Base-by-base conservation (phyloP, 2,888 invertebrate genomes). In the Eustalomyia histrio region DNA sequence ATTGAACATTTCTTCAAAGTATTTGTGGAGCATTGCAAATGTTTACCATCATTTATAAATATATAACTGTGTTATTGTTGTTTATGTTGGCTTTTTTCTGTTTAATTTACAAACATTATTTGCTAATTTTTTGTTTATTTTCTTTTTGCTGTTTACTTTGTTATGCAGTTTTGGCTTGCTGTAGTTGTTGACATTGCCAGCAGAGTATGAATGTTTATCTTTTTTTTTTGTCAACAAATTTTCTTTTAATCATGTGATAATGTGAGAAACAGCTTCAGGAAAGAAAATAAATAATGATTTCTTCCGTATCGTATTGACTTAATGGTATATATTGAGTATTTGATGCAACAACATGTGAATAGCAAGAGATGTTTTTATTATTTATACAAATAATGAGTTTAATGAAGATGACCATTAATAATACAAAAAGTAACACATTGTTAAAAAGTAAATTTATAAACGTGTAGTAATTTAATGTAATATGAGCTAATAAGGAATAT, bases 241-340 rank as follows among this genome's bases (percentile, higher is more conserved):
- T 63, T 78, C 16, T 61, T 52, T 78, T 81, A 74, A 81, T 81
- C 69, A 81, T 81, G 81, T 81, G 81, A 67, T 78, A 81, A 81
- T 78, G 73, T 74, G 74, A 74, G 81, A 81, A 81, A 71, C 78
- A 78, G 55, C 71, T 69, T 78, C 65, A 81, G 80, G 76, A 74
- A 75, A 67, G 39, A 47, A 47, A 47, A 47, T 47, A 47, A 14
- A 14, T 69, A 52, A 58, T 69, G 64, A 52, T 57, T 43, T 43
- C 67, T 67, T 67, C 67, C 67, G 67, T 55, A 67, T 29, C 29
- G 7, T 29, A 29, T 29, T 29, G 29, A 29, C 29, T 29, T 7
- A 29, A 29, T 55, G 55, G 55, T 21, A n/a, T n/a, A n/a, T n/a
- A 67, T 43, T 24, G 67, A 55, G 55, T 53, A 24, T 18, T 24